phyloP scores from a whole-genome alignment of 2,113 vertebrate genomes.

The Phylloscopus trochiloides region DNA sequence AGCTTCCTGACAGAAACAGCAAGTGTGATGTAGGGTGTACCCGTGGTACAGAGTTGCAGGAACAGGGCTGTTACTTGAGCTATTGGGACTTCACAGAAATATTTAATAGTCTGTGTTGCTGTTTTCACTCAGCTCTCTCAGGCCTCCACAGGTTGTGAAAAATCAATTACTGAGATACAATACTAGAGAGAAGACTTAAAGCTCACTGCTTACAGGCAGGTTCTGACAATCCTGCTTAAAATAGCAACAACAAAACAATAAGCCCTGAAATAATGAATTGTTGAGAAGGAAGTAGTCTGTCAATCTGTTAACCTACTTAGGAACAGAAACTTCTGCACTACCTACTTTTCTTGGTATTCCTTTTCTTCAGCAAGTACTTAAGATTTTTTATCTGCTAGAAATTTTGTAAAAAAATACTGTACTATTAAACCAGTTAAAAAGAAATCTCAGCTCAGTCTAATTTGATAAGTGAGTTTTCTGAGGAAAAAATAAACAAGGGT shows the following conservation, averaged over 20 bases:
- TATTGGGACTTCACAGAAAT: not conserved
- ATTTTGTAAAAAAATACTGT: not conserved
- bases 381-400: not conserved
- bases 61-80: not conserved
- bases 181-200: not conserved
- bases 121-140: not conserved
- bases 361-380: not conserved
- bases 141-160: not conserved
- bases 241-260: conserved; percentile 70
- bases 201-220: not conserved
- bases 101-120: not conserved
- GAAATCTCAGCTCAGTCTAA: not conserved
- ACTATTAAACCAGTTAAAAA: not conserved
- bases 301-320: conserved; percentile 58
- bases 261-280: conserved; percentile 70
- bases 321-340: conserved; percentile 2
- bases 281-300: conserved; percentile 75
- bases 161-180: conserved; percentile 28
- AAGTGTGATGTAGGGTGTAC: not conserved
- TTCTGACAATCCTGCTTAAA: conserved; percentile 53
- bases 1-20: not conserved
- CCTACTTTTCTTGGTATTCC: conserved; percentile 8
- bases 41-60: not conserved
- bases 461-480: conserved; percentile 7
- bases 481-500: conserved; percentile 2